These are phyloP conservation scores for Pemphigus obesinymphae DNA, from an alignment of 1,140 invertebrate genomes.

Conservation along the genomic window DNA sequence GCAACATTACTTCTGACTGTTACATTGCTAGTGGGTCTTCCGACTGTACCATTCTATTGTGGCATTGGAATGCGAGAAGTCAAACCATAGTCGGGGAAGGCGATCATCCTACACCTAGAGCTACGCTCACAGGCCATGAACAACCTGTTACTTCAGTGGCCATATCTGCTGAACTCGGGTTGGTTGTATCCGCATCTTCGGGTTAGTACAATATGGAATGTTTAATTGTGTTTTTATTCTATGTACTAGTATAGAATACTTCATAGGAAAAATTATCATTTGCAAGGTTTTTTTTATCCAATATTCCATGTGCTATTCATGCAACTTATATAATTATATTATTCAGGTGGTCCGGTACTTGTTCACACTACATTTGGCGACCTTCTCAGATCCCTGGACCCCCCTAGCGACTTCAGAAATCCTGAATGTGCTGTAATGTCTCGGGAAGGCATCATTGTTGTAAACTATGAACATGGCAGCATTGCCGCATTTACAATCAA, in stretches of 20 bases:
- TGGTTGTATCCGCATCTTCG: slow-evolving; percentile 91
- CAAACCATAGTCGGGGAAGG: slow-evolving; percentile 95
- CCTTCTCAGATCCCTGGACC: slow-evolving; percentile 83
- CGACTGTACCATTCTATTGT: slow-evolving; percentile 94
- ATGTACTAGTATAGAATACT: too few species aligned
- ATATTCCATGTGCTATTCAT: too few species aligned
- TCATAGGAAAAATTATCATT: too few species aligned
- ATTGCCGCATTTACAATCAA: slow-evolving; percentile 91
- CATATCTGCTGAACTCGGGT: slow-evolving; percentile 93
- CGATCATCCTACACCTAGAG: slow-evolving; percentile 87
- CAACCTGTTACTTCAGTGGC: slow-evolving; percentile 90
- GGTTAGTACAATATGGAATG: slow-evolving; percentile 59
- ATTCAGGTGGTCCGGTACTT: slow-evolving; percentile 43
- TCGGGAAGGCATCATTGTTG: slow-evolving; percentile 92
- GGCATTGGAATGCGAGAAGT: slow-evolving; percentile 96
- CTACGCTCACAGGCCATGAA: slow-evolving; percentile 95
- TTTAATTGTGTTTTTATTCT: too few species aligned
- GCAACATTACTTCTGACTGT: slow-evolving; percentile 97
- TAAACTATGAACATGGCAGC: slow-evolving; percentile 85
- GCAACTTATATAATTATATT: too few species aligned
- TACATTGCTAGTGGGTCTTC: slow-evolving; percentile 96
- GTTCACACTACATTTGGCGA: slow-evolving; percentile 98
- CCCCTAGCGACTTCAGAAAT: slow-evolving; percentile 71
- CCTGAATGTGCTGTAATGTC: slow-evolving; percentile 89
- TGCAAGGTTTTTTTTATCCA: too few species aligned